phyloP scores from a whole-genome alignment of 2,797 vertebrate genomes.

The Takifugu ocellatus region DNA sequence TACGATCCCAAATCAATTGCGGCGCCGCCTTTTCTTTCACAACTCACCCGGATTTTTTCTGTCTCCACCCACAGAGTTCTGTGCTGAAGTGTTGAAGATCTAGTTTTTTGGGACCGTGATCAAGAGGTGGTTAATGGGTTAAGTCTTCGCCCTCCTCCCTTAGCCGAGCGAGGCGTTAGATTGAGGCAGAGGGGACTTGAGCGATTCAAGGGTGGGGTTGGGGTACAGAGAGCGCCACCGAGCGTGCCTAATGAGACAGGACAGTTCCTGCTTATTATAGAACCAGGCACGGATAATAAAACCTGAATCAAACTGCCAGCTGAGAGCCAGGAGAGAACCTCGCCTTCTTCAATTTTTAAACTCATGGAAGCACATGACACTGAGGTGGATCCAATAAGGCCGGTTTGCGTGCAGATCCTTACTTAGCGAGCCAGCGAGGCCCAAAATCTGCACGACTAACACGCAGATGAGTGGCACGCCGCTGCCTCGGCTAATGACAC shows the following conservation, averaged over 20 bases:
- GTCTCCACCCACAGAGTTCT: not conserved
- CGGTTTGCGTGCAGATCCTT: constrained; percentile 86
- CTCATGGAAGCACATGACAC: constrained; percentile 86
- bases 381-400: constrained; percentile 85
- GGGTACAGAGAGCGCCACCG: constrained; percentile 52
- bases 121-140: constrained; percentile 43
- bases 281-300: constrained; percentile 87
- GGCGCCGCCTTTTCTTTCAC: too few relatives aligned
- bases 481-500: constrained; percentile 77
- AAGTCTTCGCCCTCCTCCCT: constrained; percentile 57
- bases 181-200: constrained; percentile 38
- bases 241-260: constrained; percentile 88
- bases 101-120: not conserved
- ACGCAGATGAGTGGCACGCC: constrained; percentile 68
- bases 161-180: constrained; percentile 32
- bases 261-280: constrained; percentile 91
- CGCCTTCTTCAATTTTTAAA: constrained; percentile 90
- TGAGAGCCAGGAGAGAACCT: constrained; percentile 74
- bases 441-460: constrained; percentile 61
- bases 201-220: constrained; percentile 35
- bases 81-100: not conserved
- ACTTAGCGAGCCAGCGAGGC: constrained; percentile 75
- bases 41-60: not conserved
- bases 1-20: too few relatives aligned
- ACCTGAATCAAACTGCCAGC: constrained; percentile 85